Base-by-base conservation (phyloP, 1,140 invertebrate genomes). In the Diorhabda sublineata region DNA sequence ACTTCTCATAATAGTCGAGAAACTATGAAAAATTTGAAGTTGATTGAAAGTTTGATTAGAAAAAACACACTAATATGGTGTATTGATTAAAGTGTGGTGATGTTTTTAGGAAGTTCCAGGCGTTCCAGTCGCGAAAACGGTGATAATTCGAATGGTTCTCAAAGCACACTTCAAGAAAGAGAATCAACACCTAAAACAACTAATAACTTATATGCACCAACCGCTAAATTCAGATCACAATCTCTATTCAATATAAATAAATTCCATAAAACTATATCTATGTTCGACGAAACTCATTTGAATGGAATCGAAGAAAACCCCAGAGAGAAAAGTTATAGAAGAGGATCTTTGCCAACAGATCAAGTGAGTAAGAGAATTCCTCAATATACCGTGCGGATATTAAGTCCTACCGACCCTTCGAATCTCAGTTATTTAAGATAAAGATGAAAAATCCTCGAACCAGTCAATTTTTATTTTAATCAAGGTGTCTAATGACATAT, bases 241-340 rank as follows among this genome's bases (percentile, higher is more conserved):
- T 67, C 65, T 5, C n/a, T 67, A 8, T 56, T 5, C 44, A 67
- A 42, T 42, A 45, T 67, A 26, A n/a, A 11, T 4, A 52, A 56
- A 11, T 65, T 42, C 42, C n/a, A 43, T 5, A 59, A 8, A 43
- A 58, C 45, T n/a, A 58, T 66, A 6, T 47, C 44, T 7, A 47
- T 58, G 44, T 45, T 58, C 5, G 11, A 41, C 3, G 65, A 67
- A 5, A 42, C 7, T 41, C n/a, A 59, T 26, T 61, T 80, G 11
- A 77, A 78, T 41, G 76, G 76, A 8, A 79, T 80, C 8, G 77
- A 79, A 47, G 79, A 80, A 64, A 79, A 77, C 66, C 78, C 78
- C 8, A 57, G n/a, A 42, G 64, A 58, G 9, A 66, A 52, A 7
- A 69, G 41, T 58, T 74, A 71, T 66, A 67, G 76, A 63, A 73